A percentile compares a stretch with the other conserved stretches of the same genome.
These are phyloP conservation scores for Oceanites oceanicus DNA, from an alignment of 2,113 vertebrate genomes.

Conservation along the genomic window DNA sequence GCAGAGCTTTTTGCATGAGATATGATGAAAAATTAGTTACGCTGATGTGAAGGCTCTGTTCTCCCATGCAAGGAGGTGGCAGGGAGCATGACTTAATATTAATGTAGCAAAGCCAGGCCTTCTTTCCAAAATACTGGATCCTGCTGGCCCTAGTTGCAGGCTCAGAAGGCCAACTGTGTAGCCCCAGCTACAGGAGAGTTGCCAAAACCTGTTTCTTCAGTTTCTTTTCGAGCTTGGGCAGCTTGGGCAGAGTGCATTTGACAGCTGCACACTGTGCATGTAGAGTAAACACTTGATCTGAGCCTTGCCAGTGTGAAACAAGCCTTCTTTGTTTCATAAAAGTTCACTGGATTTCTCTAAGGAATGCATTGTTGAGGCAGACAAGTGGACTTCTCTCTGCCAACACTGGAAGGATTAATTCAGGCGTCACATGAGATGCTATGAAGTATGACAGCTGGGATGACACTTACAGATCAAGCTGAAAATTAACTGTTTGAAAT, in stretches of 20 bases:
- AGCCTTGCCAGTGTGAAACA: background rate
- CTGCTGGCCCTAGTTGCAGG: rapidly evolving
- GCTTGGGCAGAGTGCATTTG: rapidly evolving
- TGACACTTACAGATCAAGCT: background rate
- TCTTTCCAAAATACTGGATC: background rate
- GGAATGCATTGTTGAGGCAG: background rate
- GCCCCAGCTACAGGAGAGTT: background rate
- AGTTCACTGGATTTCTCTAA: background rate
- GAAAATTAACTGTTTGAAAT: background rate
- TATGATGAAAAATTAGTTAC: rapidly evolving
- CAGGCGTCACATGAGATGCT: background rate
- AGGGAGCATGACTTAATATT: background rate
- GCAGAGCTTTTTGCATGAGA: background rate
- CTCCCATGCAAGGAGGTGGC: background rate
- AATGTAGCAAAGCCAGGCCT: background rate
- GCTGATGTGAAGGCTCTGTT: background rate
- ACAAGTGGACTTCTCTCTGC: background rate
- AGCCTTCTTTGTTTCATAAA: background rate
- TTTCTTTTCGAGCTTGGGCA: background rate
- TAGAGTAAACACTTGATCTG: background rate
- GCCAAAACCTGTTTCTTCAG: background rate
- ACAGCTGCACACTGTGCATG: background rate
- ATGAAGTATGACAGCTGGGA: background rate
- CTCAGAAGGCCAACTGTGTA: background rate
- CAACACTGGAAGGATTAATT: background rate